Evolutionary conservation across 1,140 invertebrate genomes (phyloP), one percentile per base, ranked within the genome.

Genomic region (Eumaeus atala): DNA sequence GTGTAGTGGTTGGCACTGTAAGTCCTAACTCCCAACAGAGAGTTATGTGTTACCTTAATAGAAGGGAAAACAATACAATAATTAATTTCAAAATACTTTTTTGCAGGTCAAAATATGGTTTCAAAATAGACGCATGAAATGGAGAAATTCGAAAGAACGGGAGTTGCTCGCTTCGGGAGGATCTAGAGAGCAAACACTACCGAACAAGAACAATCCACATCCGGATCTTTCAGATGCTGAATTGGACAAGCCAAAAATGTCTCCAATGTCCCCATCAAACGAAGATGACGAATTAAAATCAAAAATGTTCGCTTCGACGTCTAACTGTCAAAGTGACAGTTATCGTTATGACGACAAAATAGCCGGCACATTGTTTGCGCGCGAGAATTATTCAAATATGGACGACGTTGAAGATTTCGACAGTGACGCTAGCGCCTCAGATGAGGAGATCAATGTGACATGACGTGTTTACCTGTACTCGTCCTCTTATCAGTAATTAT

Each of bases 131-230:
- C 91, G 96, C 49, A 98, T 97, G 96, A 98, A 98, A 83, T 98
- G 96, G 96, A 90, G 97, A 8, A 99, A 99, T 83, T 97, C 95
- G 8, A 99, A 98, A 85, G 97, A 99, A 80, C 89, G 97, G 12
- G 97, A 99, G 85, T 89, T 99, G 0, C 87, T 99, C 44, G 97
- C 97, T 3, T 93, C 91, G 14, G 97, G 97, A 0, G 97, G 97
- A 4, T 96, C 95, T 8, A 89, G 97, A 14, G 97, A 98, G 74
- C 96, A 98, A 78, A 98, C 97, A 0, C 88, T 98, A 21, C 97
- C 97, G 0, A 98, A 96, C 80, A 98, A 98, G 81, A 97, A 97
- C 89, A 98, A 98, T 84, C 97, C 97, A 0, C 96, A 98, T 87
- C 97, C 97, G 0, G 97, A 98, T 80, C 88, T 98, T 47, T 97